Base-by-base conservation (phyloP, 2,113 vertebrate species). In the Dolichotis patagonum region DNA sequence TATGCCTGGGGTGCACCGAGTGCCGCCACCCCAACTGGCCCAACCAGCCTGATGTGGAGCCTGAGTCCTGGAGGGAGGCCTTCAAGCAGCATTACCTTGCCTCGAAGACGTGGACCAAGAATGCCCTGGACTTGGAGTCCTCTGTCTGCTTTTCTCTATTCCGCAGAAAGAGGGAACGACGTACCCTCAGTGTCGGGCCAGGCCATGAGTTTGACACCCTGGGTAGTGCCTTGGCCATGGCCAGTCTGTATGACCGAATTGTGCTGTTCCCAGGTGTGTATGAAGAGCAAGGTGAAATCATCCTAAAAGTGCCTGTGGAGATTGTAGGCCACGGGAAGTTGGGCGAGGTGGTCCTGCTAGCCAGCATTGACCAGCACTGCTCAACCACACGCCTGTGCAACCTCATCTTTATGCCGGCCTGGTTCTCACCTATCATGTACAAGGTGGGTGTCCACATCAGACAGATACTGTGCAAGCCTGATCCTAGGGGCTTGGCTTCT, bases 21-120 rank as follows among this genome's bases (percentile, higher is more conserved):
- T 99, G 99, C 98, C 97, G 99, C 3, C 99, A 99, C 90, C 99
- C 99, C 65, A 99, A 99, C 97, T 99, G 99, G 99, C 99, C 99
- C 88, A 99, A 98, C 77, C 98, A 98, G 75, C 99, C 99, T 0
- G 85, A 99, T 0, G 92, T 98, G 94, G 99, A 99, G 95, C 99
- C 99, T 0, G 97, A 77, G 0, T 99, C 99, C 22, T 99, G 99
- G 99, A 98, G 99, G 90, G 99, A 99, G 83, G 98, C 99, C 56
- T 98, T 99, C 96, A 99, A 98, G 71, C 99, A 99, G 94, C 99
- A 99, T 80, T 98, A 98, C 91, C 97, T 99, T 4, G 98, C 99
- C 92, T 99, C 99, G 32, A 99, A 98, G 94, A 99, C 99, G 0
- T 99, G 99, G 99, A 98, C 99, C 83, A 99, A 99, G 95, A 99